Conservation (phyloP, 2,113 vertebrate species). For the Syrmaticus mikado region DNA sequence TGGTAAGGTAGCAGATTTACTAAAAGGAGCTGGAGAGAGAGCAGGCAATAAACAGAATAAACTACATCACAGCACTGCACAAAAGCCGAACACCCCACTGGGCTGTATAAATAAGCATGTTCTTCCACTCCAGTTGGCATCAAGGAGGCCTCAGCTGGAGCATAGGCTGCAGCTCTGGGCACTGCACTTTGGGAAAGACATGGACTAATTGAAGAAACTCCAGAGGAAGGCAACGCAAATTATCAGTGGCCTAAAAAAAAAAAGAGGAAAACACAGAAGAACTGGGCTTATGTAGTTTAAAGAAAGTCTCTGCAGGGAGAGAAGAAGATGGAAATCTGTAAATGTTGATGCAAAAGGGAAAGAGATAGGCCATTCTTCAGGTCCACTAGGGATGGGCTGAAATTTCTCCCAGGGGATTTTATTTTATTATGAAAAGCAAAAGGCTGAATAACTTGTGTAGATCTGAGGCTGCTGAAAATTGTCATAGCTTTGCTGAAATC, state of each 20-base stretch:
- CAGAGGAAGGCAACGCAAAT: slow-evolving; percentile 29
- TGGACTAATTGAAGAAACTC: slow-evolving; percentile 63
- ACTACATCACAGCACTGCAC: neutral
- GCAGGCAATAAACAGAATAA: neutral
- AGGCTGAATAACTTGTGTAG: neutral
- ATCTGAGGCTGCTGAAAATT: slow-evolving; percentile 16
- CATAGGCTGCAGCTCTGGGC: slow-evolving; percentile 59
- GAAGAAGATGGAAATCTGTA: neutral
- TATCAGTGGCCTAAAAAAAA: slow-evolving; percentile 60
- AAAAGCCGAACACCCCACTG: neutral
- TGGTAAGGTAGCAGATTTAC: neutral
- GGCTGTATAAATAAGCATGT: neutral
- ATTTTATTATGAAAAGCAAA: neutral
- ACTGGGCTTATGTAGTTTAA: neutral
- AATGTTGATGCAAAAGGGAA: neutral
- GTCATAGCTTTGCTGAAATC: slow-evolving; percentile 26
- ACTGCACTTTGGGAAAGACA: slow-evolving; percentile 50
- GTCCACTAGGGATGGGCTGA: neutral
- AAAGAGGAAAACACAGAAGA: neutral
- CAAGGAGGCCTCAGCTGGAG: slow-evolving; percentile 68
- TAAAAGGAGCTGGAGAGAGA: neutral
- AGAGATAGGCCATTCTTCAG: neutral
- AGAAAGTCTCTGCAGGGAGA: neutral
- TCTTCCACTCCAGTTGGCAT: slow-evolving; percentile 67
- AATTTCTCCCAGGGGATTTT: neutral